Evolutionary conservation across 2,888 invertebrate genomes (phyloP).

Genomic region (Drosophila rellima): DNA sequence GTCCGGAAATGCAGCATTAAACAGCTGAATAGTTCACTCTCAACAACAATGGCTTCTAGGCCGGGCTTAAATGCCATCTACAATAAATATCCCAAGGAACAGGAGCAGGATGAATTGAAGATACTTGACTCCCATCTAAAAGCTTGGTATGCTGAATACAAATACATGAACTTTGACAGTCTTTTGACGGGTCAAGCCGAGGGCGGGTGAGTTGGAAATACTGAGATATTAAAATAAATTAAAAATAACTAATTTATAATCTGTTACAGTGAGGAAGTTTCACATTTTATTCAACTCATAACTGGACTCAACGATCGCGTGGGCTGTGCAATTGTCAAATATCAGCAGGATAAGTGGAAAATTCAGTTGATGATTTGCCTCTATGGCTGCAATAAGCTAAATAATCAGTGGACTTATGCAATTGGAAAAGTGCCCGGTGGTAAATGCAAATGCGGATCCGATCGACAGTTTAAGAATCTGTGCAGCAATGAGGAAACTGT

Average conservation of each 20-base stretch:
- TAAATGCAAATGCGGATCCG: neutral
- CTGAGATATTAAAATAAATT: neutral
- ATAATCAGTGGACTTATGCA: neutral
- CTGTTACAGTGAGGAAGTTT: slow-evolving; percentile 9
- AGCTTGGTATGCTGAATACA: slow-evolving; percentile 21
- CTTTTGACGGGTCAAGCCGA: neutral
- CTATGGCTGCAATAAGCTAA: slow-evolving; percentile 20
- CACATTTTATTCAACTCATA: slow-evolving; percentile 26
- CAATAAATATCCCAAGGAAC: neutral
- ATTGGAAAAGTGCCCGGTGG: neutral
- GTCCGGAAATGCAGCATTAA: slow-evolving; percentile 1
- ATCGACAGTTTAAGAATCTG: slow-evolving; percentile 8
- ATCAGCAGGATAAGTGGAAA: rapidly evolving
- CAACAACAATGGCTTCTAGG: neutral
- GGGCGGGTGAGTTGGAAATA: slow-evolving; percentile 1
- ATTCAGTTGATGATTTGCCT: slow-evolving; percentile 24
- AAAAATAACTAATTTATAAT: no score
- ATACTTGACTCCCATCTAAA: slow-evolving; percentile 10
- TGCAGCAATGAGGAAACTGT: neutral
- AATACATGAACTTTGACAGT: neutral
- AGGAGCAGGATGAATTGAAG: neutral
- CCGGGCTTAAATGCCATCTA: slow-evolving; percentile 25
- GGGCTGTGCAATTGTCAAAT: slow-evolving; percentile 18
- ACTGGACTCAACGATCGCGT: slow-evolving; percentile 24
- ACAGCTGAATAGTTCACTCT: rapidly evolving